Conservation (phyloP, 2,888 invertebrate genomes). For the Eustalomyia histrio region DNA sequence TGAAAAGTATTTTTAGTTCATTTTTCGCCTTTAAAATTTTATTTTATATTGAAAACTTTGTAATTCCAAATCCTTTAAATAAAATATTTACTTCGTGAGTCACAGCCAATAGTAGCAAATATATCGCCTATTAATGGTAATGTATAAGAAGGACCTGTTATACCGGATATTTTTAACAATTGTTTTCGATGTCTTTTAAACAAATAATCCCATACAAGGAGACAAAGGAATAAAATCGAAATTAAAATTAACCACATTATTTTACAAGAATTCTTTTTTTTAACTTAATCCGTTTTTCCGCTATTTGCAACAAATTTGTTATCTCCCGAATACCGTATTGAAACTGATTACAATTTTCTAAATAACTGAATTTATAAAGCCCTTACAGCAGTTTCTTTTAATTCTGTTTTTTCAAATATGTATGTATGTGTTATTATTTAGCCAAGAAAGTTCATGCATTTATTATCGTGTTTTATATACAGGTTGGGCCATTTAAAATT, state of each 20-base stretch:
- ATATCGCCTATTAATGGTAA: slow-evolving; percentile 59
- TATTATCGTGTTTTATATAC: too few species aligned
- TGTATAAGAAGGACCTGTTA: slow-evolving; percentile 43
- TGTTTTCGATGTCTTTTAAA: slow-evolving; percentile 39
- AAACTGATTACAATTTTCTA: slow-evolving; percentile 24
- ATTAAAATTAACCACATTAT: slow-evolving; percentile 9
- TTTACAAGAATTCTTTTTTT: not conserved
- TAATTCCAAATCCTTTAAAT: too few species aligned
- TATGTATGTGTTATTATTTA: too few species aligned
- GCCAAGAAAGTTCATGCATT: too few species aligned
- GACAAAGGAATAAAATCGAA: not conserved
- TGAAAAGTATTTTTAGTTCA: too few species aligned
- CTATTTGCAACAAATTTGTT: not conserved
- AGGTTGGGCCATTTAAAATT: too few species aligned
- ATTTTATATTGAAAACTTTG: too few species aligned
- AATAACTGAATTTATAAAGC: too few species aligned
- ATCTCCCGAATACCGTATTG: not conserved
- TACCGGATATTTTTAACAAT: slow-evolving; percentile 31
- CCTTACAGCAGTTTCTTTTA: too few species aligned
- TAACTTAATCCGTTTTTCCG: not conserved
- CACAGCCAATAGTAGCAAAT: slow-evolving; percentile 25
- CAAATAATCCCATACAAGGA: slow-evolving; percentile 48
- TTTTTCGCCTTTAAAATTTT: too few species aligned
- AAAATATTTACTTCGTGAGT: slow-evolving; percentile 52
- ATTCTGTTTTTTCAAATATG: too few species aligned